Evolutionary conservation across 1,140 invertebrate species (phyloP).

Genomic region (Chironomus tepperi): DNA sequence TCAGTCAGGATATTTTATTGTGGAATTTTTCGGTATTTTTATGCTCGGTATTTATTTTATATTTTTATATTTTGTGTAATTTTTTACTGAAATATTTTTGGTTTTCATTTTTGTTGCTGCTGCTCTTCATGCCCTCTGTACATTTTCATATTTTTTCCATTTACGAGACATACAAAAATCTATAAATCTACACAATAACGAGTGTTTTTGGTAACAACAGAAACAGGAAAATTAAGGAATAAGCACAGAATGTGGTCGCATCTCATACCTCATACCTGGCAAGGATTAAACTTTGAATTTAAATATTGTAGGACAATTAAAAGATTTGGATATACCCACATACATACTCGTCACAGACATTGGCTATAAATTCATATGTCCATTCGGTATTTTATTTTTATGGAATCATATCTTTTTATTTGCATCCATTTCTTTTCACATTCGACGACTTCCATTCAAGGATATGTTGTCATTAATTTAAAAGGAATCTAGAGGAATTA

Average conservation of each 20-base stretch:
- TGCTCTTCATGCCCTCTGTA: background rate
- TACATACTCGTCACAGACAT: too few relatives aligned
- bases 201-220: too few relatives aligned
- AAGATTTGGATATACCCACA: too few relatives aligned
- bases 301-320: too few relatives aligned
- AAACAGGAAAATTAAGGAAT: too few relatives aligned
- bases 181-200: too few relatives aligned
- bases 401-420: conserved; percentile 8
- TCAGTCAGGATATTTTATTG: conserved; percentile 22
- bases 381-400: background rate
- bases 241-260: background rate
- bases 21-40: conserved; percentile 15
- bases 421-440: background rate
- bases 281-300: too few relatives aligned
- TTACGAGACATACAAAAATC: background rate
- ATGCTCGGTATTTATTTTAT: background rate
- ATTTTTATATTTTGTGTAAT: conserved; percentile 9
- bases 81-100: conserved; percentile 15
- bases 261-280: background rate
- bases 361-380: too few relatives aligned
- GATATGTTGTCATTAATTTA: conserved; percentile 4
- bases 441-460: background rate
- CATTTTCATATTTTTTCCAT: background rate
- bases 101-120: background rate
- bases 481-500: background rate